A percentile compares a stretch with the other conserved stretches of the same genome.
phyloP scores from a whole-genome alignment of 2,888 invertebrate species.

The Galeopsomyia nigrocyanea region DNA sequence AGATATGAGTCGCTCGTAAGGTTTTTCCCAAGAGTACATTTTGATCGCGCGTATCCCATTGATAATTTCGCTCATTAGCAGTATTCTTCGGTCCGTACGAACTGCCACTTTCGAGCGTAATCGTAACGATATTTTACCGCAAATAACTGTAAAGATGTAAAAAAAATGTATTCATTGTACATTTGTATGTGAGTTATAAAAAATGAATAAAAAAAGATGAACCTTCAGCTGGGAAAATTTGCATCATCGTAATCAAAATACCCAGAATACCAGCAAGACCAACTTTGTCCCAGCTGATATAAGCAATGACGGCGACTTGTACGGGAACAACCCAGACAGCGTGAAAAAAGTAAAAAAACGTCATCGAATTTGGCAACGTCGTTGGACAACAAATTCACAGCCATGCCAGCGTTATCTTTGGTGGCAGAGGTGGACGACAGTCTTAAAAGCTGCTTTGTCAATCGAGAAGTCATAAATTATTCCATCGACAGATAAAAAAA shows the following conservation, averaged over 20 bases:
- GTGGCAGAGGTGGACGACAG: constrained; percentile 63
- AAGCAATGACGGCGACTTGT: constrained; percentile 75
- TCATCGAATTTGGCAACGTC: constrained; percentile 87
- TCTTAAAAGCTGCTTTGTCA: constrained; percentile 65
- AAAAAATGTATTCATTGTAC: not conserved
- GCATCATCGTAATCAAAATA: constrained; percentile 71
- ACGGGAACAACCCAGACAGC: constrained; percentile 86
- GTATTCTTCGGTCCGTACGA: constrained; percentile 79
- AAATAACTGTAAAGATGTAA: constrained; percentile 21
- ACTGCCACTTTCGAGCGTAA: constrained; percentile 69
- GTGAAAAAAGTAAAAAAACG: constrained; percentile 78
- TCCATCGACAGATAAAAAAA: not conserved
- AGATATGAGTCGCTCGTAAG: constrained; percentile 79
- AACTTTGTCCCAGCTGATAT: constrained; percentile 72
- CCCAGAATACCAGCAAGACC: constrained; percentile 73
- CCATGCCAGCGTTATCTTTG: constrained; percentile 71
- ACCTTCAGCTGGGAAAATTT: constrained; percentile 72
- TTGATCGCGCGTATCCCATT: constrained; percentile 85
- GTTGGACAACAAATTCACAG: constrained; percentile 87
- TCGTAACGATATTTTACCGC: constrained; percentile 69
- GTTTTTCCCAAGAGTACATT: constrained; percentile 89
- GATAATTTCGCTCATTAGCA: constrained; percentile 85
- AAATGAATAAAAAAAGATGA: constrained; percentile 10
- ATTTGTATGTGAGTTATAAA: not conserved
- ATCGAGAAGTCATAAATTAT: constrained; percentile 4